These are phyloP conservation scores for Glaucidium brasilianum DNA, from an alignment of 2,113 vertebrate species.

Conservation along the genomic window DNA sequence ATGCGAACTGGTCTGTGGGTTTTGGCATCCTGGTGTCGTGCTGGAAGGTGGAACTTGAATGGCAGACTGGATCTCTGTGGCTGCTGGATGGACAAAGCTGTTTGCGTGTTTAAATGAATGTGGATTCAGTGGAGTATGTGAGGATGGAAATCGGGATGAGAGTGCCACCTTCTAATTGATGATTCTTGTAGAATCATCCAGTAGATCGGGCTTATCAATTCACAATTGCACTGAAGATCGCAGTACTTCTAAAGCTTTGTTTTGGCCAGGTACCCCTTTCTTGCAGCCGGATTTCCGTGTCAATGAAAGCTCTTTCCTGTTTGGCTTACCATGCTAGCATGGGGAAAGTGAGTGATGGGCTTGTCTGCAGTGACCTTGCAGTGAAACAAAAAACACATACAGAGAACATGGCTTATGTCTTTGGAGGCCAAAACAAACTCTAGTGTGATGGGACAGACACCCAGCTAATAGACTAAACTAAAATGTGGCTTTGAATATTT, in stretches of 20 bases:
- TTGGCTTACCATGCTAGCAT: not conserved
- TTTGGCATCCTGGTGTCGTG: not conserved
- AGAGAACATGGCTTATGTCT: not conserved
- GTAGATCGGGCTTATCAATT: not conserved
- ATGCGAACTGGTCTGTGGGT: fast-evolving
- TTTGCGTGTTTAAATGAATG: not conserved
- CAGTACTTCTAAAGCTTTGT: not conserved
- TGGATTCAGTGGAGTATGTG: not conserved
- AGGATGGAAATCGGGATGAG: not conserved
- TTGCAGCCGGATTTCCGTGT: not conserved
- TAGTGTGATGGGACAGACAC: not conserved
- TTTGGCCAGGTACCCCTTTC: not conserved
- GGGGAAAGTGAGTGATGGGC: not conserved
- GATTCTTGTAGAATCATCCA: not conserved
- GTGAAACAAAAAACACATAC: not conserved
- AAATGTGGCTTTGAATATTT: not conserved
- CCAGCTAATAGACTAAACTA: not conserved
- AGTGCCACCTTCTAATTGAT: not conserved
- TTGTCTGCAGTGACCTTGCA: not conserved
- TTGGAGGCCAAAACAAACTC: not conserved
- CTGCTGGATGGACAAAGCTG: not conserved
- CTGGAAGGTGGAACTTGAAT: not conserved
- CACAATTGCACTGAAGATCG: not conserved
- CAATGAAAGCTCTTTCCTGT: not conserved
- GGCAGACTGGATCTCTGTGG: not conserved